Base-by-base conservation (phyloP, 2,797 vertebrate genomes). In the Neosilurus mollespiculum region DNA sequence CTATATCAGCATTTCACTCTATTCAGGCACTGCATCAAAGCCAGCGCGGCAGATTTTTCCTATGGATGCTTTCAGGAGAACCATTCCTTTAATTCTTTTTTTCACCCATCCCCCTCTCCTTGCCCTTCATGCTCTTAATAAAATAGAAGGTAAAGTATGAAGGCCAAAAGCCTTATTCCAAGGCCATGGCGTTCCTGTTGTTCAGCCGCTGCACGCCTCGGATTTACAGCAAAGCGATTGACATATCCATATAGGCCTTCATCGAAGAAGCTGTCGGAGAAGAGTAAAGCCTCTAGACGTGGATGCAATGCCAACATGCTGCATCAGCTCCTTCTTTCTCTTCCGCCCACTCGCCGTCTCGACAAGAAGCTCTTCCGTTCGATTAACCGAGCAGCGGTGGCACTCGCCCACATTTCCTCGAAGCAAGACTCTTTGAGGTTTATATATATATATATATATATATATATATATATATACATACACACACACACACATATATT, bases 1-100 rank as follows among this genome's bases (percentile, higher is more conserved):
- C 77, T 65, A 65, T 51, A 78, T 78, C 77, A 65, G 77, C 77
- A 65, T 78, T 78, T 83, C 72, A 18, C 53, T 59, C 59, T 43
- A 66, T 54, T 53, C 61, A 43, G 22, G 22, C 62, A 12, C 61
- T 56, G 81, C 81, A 37, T 82, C 81, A 76, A 78, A 78, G 77
- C 77, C 49, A 53, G 14, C n/a, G 5, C 72, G 56, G 81, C 71
- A 24, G 51, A 76, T 56, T 53, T 78, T 65, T 65, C 49, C 61
- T 20, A 43, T 34, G 20, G 20, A 77, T 77, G 73, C 73, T 77
- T 77, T 77, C 73, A 59, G 73, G 30, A 43, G 73, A 15, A 5
- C 43, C 61, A 26, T 65, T 65, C 24, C 16, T 37, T 49, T 51
- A 15, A 18, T 37, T 34, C 18, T 4, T 20, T 43, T 11, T 59